These are phyloP conservation scores for Gallinago nigripennis DNA, from an alignment of 2,797 vertebrate genomes.

Conservation along the genomic window DNA sequence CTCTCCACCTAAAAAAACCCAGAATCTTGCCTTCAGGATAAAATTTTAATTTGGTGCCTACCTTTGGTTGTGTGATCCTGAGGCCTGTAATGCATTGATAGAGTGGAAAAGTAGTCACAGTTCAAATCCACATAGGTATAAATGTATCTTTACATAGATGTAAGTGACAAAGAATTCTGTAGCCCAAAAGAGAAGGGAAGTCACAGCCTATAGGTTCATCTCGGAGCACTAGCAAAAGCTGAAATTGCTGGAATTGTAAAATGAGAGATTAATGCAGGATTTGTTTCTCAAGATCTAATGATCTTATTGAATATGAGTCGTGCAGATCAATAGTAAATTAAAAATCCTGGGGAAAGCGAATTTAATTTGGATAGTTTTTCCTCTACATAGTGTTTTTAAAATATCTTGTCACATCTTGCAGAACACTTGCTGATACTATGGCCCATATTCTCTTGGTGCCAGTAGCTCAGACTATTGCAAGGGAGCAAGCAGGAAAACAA, in stretches of 20 bases:
- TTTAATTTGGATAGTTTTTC: not conserved
- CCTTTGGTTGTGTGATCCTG: not conserved
- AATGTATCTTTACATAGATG: not conserved
- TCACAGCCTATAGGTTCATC: not conserved
- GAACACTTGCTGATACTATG: too few relatives aligned
- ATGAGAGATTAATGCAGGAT: not conserved
- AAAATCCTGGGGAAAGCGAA: not conserved
- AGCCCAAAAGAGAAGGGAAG: not conserved
- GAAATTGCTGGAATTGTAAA: not conserved
- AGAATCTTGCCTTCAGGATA: not conserved
- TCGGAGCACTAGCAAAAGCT: not conserved
- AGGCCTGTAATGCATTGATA: not conserved
- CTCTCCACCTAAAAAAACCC: not conserved
- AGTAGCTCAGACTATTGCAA: not conserved
- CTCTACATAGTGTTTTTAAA: not conserved
- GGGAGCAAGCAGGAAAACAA: not conserved
- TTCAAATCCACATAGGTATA: accelerated
- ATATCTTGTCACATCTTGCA: not conserved
- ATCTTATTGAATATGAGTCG: not conserved
- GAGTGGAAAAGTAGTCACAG: not conserved
- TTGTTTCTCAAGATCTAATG: not conserved
- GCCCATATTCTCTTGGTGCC: not conserved
- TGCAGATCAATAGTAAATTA: not conserved
- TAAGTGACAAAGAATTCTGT: not conserved
- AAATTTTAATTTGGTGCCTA: not conserved